Conservation (phyloP, 2,113 vertebrate genomes). For the Elephantulus edwardii region DNA sequence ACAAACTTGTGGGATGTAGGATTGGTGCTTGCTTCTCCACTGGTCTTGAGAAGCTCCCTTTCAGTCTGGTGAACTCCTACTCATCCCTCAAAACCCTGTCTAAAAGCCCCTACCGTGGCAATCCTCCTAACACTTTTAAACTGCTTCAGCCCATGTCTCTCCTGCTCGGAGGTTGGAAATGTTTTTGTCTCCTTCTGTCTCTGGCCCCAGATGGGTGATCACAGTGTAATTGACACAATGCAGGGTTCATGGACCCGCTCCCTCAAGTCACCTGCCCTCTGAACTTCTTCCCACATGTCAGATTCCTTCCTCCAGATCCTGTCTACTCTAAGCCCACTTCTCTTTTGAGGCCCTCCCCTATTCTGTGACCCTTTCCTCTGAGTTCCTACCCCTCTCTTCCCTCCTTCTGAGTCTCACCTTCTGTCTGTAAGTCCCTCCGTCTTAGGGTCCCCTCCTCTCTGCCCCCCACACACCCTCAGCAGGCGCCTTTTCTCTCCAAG, state of each 20-base stretch:
- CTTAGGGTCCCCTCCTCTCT: background rate
- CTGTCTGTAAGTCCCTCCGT: background rate
- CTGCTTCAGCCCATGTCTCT: background rate
- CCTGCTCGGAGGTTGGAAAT: background rate
- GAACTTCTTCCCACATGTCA: background rate
- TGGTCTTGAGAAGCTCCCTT: background rate
- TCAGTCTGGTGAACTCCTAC: background rate
- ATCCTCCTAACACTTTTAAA: no score
- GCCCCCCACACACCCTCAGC: background rate
- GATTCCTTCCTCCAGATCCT: background rate
- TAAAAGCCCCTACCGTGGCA: background rate
- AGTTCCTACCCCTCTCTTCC: background rate
- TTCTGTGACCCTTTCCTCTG: background rate
- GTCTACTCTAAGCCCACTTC: accelerated
- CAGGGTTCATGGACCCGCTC: background rate
- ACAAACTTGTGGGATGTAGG: background rate
- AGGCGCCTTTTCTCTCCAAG: background rate
- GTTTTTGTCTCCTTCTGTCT: background rate
- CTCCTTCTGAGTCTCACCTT: background rate
- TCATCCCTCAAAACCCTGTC: conserved; percentile 34
- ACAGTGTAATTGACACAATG: background rate
- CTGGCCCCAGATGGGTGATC: background rate
- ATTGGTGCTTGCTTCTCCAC: background rate
- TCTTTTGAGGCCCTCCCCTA: no score
- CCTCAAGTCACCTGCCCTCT: background rate